Percentiles rank a stretch among this genome's conserved stretches.
Evolutionary conservation across 2,888 invertebrate species (phyloP).

Genomic region (Morpho helenor): DNA sequence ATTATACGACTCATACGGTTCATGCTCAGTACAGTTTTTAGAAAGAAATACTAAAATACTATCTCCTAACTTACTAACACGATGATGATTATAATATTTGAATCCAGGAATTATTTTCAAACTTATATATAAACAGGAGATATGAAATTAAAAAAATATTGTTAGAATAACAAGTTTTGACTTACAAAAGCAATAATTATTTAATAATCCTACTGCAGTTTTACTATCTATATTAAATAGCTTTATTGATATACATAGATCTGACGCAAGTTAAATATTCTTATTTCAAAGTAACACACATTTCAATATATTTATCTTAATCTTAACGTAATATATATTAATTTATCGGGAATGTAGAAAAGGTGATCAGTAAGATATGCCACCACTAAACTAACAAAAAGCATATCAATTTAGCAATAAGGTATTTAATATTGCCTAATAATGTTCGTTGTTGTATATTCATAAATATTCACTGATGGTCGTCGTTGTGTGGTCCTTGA

Average conservation of each 20-base stretch:
- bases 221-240: conserved; percentile 5
- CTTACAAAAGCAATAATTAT: not conserved
- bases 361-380: conserved; percentile 7
- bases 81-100: too few species aligned
- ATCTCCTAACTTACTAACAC: too few species aligned
- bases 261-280: conserved; percentile 60
- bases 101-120: too few species aligned
- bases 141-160: too few species aligned
- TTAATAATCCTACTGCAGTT: conserved; percentile 3
- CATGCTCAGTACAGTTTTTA: not conserved
- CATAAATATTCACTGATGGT: conserved; percentile 35
- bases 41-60: not conserved
- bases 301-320: not conserved
- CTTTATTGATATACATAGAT: conserved; percentile 30
- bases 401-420: conserved; percentile 63
- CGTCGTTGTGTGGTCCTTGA: conserved; percentile 25
- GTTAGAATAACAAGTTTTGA: conserved; percentile 5
- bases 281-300: not conserved
- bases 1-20: not conserved
- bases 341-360: conserved; percentile 52
- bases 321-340: conserved; percentile 49
- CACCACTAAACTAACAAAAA: conserved; percentile 36
- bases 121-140: too few species aligned
- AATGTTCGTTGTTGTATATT: conserved; percentile 14
- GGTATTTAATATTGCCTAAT: conserved; percentile 25